A percentile compares a stretch with the other conserved stretches of the same genome.
phyloP scores from a whole-genome alignment of 1,140 invertebrate genomes.

The Psilanteris sp. region DNA sequence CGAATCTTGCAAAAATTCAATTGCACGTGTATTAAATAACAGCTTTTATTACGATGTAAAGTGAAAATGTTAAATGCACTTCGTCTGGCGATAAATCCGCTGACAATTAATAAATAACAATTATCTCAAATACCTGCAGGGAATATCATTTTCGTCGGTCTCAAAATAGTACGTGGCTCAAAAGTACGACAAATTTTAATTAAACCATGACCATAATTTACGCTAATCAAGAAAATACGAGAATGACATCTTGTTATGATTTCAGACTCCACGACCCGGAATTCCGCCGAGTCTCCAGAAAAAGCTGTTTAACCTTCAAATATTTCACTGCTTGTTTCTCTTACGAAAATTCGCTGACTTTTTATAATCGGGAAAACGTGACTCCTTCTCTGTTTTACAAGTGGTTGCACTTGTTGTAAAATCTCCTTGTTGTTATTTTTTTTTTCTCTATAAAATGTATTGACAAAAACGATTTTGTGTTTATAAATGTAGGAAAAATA shows the following conservation, averaged over 20 bases:
- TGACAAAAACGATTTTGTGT: no score
- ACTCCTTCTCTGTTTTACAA: slow-evolving; percentile 9
- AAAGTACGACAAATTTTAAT: slow-evolving; percentile 42
- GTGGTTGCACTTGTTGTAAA: no score
- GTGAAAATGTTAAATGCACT: neutral
- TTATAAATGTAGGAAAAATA: no score
- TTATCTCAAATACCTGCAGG: neutral
- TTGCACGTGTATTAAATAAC: no score
- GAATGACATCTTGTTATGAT: slow-evolving; percentile 39
- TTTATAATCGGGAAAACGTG: slow-evolving; percentile 7
- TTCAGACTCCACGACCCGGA: slow-evolving; percentile 17
- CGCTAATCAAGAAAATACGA: slow-evolving; percentile 46
- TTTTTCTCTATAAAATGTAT: no score
- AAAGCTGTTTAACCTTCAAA: slow-evolving; percentile 46
- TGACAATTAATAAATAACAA: slow-evolving; percentile 1
- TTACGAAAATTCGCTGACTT: slow-evolving; percentile 16
- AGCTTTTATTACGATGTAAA: no score
- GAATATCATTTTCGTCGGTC: no score
- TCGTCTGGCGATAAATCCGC: neutral
- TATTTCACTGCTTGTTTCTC: slow-evolving; percentile 11
- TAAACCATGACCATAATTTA: slow-evolving; percentile 48
- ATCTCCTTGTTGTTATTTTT: no score
- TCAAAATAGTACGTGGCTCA: no score
- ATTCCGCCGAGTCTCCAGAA: slow-evolving; percentile 20
- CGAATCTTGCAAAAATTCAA: no score